These are phyloP conservation scores for Hystrix brachyura DNA, from an alignment of 2,113 vertebrate genomes.

Conservation along the genomic window DNA sequence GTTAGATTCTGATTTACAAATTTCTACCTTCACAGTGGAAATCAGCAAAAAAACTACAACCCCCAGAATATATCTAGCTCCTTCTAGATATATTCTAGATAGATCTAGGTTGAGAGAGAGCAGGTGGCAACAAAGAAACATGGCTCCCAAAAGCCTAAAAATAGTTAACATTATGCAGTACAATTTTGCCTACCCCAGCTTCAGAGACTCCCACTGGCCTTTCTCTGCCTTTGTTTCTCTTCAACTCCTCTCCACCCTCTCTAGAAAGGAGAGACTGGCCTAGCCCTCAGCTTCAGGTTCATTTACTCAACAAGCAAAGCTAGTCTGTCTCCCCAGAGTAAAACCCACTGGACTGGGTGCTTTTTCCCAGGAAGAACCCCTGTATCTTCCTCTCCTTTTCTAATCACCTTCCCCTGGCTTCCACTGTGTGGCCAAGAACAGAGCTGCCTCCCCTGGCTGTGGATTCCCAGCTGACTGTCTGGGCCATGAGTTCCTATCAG, in stretches of 20 bases:
- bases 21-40: not conserved
- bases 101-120: not conserved
- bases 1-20: not conserved
- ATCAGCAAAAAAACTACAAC: not conserved
- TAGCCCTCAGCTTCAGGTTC: not conserved
- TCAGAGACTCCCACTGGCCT: not conserved
- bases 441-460: not conserved
- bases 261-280: not conserved
- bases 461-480: not conserved
- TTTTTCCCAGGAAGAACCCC: not conserved
- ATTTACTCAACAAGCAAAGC: conserved; percentile 10
- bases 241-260: not conserved
- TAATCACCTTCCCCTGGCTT: not conserved
- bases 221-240: not conserved
- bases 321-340: not conserved
- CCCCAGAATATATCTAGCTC: not conserved
- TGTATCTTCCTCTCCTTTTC: not conserved
- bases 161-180: not conserved
- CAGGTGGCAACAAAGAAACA: not conserved
- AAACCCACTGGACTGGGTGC: not conserved
- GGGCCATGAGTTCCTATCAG: not conserved
- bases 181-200: not conserved
- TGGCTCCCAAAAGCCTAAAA: not conserved
- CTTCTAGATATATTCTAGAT: not conserved
- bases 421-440: rapidly evolving